Percentiles rank a stretch among this genome's conserved stretches.
Conservation (phyloP, 2,113 vertebrate genomes). For the Tenrec ecaudatus region DNA sequence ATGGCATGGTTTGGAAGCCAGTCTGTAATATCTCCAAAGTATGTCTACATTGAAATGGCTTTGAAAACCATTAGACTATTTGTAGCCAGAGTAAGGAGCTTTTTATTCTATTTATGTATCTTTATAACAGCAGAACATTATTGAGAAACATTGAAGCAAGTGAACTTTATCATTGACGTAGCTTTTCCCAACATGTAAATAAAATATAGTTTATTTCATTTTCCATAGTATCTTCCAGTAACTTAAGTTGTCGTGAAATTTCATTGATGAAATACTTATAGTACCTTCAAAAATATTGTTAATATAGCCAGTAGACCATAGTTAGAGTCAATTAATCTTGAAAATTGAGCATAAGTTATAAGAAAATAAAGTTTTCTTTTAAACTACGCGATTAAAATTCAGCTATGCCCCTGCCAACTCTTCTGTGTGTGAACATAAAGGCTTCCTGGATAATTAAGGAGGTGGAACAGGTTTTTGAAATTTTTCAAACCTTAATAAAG, state of each 20-base stretch:
- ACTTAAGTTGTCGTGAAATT: neutral
- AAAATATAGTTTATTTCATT: neutral
- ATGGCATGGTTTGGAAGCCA: too few relatives aligned
- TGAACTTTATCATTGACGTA: neutral
- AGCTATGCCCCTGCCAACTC: rapidly evolving
- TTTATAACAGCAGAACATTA: too few relatives aligned
- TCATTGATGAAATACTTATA: rapidly evolving
- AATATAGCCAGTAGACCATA: too few relatives aligned
- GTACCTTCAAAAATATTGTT: neutral
- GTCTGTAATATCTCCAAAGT: too few relatives aligned
- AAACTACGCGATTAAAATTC: too few relatives aligned
- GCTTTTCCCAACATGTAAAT: neutral
- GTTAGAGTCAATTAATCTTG: too few relatives aligned
- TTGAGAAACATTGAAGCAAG: neutral
- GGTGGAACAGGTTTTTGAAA: rapidly evolving
- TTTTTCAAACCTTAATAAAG: rapidly evolving
- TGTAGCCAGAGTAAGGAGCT: too few relatives aligned
- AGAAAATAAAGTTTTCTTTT: too few relatives aligned
- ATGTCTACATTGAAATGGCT: too few relatives aligned
- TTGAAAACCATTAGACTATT: too few relatives aligned
- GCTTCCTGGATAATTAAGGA: rapidly evolving
- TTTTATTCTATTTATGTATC: too few relatives aligned
- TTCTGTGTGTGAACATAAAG: neutral
- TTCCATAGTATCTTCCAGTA: neutral
- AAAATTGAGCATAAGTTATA: too few relatives aligned